phyloP scores from a whole-genome alignment of 2,113 vertebrate species.

The Hemibagrus wyckioides region DNA sequence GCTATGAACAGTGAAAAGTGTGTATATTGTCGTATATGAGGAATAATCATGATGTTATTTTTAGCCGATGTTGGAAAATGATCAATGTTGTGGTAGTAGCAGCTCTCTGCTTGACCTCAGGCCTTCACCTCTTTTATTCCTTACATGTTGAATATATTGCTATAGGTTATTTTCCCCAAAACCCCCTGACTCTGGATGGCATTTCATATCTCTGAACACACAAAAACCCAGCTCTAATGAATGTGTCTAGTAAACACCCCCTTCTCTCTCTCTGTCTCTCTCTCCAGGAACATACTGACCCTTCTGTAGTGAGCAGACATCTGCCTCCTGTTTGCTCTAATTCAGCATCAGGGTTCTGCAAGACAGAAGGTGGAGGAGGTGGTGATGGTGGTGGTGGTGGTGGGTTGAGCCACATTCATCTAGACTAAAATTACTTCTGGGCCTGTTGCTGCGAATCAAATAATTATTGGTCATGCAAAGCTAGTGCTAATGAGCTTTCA shows the following conservation, averaged over 20 bases:
- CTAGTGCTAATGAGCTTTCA: conserved; percentile 46
- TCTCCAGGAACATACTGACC: conserved; percentile 22
- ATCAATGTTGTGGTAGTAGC: neutral
- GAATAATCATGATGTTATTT: neutral
- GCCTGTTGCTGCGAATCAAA: conserved; percentile 34
- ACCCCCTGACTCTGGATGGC: neutral
- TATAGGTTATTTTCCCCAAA: neutral
- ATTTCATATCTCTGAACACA: conserved; percentile 5
- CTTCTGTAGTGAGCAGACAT: conserved; percentile 10
- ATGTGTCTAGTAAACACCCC: conserved; percentile 2
- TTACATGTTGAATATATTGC: conserved; percentile 4
- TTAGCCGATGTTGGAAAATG: neutral
- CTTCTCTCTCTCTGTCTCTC: neutral
- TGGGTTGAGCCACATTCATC: conserved; percentile 31
- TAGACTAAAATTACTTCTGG: conserved; percentile 50
- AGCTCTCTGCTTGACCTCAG: neutral
- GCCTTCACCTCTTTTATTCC: neutral
- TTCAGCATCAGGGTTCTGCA: conserved; percentile 13
- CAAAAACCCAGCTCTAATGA: conserved; percentile 7
- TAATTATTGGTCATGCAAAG: conserved; percentile 43
- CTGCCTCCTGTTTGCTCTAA: conserved; percentile 3
- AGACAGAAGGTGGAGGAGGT: conserved; percentile 32
- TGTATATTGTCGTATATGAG: neutral
- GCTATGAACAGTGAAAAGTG: neutral
- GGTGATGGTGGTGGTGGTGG: neutral